phyloP scores from a whole-genome alignment of 2,888 invertebrate genomes.

The Patella ulyssiponensis region DNA sequence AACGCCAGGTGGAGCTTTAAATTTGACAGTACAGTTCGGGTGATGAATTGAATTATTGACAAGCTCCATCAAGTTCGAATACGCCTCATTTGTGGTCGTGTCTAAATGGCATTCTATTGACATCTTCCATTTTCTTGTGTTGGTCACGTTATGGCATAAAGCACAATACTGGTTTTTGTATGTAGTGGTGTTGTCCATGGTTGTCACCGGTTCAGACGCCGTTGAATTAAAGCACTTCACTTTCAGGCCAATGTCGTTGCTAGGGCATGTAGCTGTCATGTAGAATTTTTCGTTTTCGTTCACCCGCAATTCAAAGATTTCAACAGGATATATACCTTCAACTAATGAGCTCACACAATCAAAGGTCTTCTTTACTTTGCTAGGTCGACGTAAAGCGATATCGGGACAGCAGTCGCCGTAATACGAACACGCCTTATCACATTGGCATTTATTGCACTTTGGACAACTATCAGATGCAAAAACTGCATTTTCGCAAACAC shows the following conservation, averaged over 20 bases:
- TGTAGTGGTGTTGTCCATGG: slow-evolving; percentile 14
- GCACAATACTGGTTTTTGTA: slow-evolving; percentile 25
- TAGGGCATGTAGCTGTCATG: slow-evolving; percentile 22
- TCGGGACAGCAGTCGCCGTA: slow-evolving; percentile 45
- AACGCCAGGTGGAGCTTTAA: background rate
- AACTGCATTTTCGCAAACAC: slow-evolving; percentile 4
- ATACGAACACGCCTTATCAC: slow-evolving; percentile 35
- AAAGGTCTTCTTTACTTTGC: background rate
- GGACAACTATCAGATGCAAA: background rate
- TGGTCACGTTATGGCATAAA: slow-evolving; percentile 11
- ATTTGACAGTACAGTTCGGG: slow-evolving; percentile 7
- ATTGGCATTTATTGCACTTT: slow-evolving; percentile 38
- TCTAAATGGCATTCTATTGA: slow-evolving; percentile 8
- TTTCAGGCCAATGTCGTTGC: slow-evolving; percentile 2
- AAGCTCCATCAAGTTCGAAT: background rate
- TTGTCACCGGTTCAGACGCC: slow-evolving; percentile 13
- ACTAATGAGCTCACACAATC: background rate
- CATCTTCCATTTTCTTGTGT: slow-evolving; percentile 13
- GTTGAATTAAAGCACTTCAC: slow-evolving; percentile 15
- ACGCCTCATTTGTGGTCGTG: background rate
- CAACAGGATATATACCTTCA: slow-evolving; percentile 7
- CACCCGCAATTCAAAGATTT: background rate
- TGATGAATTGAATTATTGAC: slow-evolving; percentile 4
- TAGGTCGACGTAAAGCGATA: slow-evolving; percentile 16
- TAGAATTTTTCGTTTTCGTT: background rate